Conservation (phyloP, 2,797 vertebrate genomes). For the Anguilla megastoma region DNA sequence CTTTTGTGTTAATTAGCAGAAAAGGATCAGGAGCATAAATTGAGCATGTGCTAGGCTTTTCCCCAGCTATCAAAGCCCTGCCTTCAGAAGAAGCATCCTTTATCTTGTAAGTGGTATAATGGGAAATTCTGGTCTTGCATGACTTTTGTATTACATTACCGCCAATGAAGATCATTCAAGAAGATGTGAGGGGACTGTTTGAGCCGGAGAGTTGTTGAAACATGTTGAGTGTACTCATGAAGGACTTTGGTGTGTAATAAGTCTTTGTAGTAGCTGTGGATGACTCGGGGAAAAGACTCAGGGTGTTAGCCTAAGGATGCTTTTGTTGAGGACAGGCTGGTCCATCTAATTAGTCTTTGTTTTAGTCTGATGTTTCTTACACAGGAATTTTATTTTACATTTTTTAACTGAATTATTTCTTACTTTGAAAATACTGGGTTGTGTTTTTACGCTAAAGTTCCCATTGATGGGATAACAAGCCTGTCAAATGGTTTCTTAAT, state of each 20-base stretch:
- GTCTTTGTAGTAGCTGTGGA: background rate
- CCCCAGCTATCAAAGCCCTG: background rate
- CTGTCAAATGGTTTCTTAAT: constrained; percentile 43
- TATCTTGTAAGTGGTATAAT: background rate
- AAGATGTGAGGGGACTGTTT: background rate
- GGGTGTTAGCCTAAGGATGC: background rate
- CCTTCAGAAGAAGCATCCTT: constrained; percentile 5
- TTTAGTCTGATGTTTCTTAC: background rate
- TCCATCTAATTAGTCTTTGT: background rate
- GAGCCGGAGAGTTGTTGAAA: constrained; percentile 14
- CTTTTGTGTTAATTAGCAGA: background rate
- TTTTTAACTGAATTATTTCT: background rate
- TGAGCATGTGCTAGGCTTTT: background rate
- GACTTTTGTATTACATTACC: background rate
- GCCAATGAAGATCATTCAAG: background rate
- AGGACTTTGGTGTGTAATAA: background rate
- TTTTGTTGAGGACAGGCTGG: background rate
- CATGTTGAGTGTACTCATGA: background rate
- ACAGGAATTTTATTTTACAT: background rate
- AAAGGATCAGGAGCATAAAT: background rate
- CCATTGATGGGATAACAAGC: constrained; percentile 46
- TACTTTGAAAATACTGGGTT: background rate
- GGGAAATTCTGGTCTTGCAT: background rate
- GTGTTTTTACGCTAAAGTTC: background rate
- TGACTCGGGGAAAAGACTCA: background rate